Evolutionary conservation across 2,113 vertebrate species (phyloP).

Genomic region (Orthochromis indermauri): DNA sequence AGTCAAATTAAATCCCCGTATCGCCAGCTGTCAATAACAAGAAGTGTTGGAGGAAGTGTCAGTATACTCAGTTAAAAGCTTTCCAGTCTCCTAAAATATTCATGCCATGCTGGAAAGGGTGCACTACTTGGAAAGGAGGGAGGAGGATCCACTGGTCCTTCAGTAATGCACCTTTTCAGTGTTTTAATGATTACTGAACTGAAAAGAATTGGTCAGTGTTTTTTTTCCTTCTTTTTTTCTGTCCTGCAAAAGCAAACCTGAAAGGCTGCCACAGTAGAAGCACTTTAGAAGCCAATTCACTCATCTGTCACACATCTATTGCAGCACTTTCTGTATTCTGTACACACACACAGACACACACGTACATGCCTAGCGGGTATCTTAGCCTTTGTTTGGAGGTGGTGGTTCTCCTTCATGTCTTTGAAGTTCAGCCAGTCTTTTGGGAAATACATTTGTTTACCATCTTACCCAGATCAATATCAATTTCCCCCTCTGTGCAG

Average conservation of each 20-base stretch:
- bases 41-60: background rate
- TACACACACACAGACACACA: background rate
- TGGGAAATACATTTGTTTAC: constrained; percentile 38
- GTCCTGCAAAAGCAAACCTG: background rate
- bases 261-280: constrained; percentile 5
- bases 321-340: background rate
- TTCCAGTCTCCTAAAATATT: constrained; percentile 2
- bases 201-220: background rate
- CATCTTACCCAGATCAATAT: constrained; percentile 23
- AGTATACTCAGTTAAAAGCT: background rate
- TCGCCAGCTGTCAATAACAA: background rate
- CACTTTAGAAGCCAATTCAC: constrained; percentile 5
- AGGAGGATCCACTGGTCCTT: background rate
- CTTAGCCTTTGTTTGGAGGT: background rate
- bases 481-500: background rate
- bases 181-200: constrained; percentile 13
- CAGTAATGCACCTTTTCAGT: constrained; percentile 2
- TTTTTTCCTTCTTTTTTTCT: background rate
- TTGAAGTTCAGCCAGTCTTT: constrained; percentile 32
- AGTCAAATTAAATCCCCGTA: background rate
- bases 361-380: background rate
- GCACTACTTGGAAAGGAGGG: background rate
- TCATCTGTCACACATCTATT: background rate
- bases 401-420: background rate
- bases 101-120: background rate